A percentile compares a stretch with the other conserved stretches of the same genome.
phyloP scores from a whole-genome alignment of 2,888 invertebrate genomes.

The Philhelius pedissequus region DNA sequence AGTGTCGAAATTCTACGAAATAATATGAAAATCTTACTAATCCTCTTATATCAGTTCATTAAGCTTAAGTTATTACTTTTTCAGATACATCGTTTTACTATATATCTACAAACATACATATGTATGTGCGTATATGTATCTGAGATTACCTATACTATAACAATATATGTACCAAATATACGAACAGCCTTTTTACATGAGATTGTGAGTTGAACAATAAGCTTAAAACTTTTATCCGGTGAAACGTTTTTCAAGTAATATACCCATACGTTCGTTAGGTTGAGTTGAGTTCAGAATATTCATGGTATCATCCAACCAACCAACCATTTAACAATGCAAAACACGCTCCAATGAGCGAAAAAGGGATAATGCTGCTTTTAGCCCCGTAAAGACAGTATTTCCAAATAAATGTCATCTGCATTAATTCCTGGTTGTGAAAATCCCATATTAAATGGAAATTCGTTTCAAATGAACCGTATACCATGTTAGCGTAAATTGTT shows the following conservation, averaged over 20 bases:
- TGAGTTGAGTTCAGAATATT: too few species aligned
- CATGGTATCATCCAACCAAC: background rate
- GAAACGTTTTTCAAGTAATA: constrained; percentile 7
- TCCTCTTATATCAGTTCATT: constrained; percentile 10
- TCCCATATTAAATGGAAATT: constrained; percentile 7
- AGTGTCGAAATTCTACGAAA: background rate
- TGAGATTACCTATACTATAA: background rate
- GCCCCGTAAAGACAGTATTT: background rate
- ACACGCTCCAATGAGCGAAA: constrained; percentile 7
- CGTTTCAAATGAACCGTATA: background rate
- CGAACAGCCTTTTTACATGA: background rate
- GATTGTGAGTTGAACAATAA: background rate
- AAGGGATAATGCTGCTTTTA: background rate
- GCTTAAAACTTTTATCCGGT: constrained; percentile 12
- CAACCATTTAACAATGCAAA: constrained; percentile 20
- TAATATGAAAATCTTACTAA: background rate
- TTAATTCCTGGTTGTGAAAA: constrained; percentile 22
- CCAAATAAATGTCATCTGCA: constrained; percentile 30
- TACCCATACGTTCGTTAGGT: background rate
- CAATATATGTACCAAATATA: too few species aligned
- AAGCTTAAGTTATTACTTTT: background rate
- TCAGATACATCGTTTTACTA: background rate
- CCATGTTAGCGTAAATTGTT: background rate
- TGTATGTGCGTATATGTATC: background rate
- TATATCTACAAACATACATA: background rate